Conservation (phyloP, 2,113 vertebrate genomes). For the Pontoporia blainvillei region DNA sequence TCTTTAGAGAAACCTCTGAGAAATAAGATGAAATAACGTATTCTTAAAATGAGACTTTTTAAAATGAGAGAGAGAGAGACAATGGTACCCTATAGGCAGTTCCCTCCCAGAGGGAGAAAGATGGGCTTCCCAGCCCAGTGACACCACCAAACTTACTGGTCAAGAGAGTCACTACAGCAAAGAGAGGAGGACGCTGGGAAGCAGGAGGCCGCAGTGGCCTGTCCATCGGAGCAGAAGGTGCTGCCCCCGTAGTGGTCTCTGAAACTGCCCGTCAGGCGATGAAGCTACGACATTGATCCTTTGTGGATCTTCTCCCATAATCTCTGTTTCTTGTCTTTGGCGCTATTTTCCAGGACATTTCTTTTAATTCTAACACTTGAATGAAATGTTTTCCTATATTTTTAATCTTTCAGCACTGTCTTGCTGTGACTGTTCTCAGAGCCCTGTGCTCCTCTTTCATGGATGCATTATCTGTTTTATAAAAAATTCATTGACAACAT, state of each 20-base stretch:
- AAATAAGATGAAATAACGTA: neutral
- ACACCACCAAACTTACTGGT: neutral
- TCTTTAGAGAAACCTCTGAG: neutral
- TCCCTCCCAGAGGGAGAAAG: neutral
- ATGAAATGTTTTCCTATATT: neutral
- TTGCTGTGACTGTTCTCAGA: neutral
- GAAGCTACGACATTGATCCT: neutral
- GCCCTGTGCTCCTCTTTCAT: neutral
- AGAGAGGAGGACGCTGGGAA: neutral
- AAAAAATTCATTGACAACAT: neutral
- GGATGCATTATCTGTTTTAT: neutral
- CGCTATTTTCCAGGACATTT: neutral
- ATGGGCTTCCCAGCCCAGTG: neutral
- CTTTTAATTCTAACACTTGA: neutral
- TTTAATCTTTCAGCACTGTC: neutral
- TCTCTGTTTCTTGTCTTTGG: neutral
- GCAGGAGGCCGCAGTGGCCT: fast-evolving
- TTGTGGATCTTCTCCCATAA: fast-evolving
- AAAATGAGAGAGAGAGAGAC: too few relatives aligned
- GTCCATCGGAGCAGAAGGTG: neutral
- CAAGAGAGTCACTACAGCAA: neutral
- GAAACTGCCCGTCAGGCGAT: fast-evolving
- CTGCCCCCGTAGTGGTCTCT: neutral
- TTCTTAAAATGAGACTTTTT: neutral
- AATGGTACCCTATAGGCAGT: neutral